Evolutionary conservation across 1,140 invertebrate species (phyloP), one percentile per base, ranked within the genome.

Genomic region (Trichogramma pretiosum): DNA sequence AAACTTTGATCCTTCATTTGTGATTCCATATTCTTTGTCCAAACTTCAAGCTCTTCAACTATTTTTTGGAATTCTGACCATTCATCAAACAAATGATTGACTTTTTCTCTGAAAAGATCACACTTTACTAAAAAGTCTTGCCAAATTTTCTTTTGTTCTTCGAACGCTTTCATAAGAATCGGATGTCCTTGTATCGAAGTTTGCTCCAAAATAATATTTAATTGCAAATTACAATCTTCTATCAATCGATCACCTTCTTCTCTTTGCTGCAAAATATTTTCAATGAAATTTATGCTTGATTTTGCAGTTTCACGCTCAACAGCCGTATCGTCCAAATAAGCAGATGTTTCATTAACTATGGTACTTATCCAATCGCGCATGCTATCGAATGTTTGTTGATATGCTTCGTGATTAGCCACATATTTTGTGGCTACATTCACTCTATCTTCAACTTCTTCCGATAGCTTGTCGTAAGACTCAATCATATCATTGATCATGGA

Each of bases 1-100:
- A 96, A 73, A 55, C 87, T 88, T 67, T 92, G 87, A 65, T 96
- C 92, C 68, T 90, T 89, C 0, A 93, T 75, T 62, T 87, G 78
- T 36, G 74, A 74, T 73, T 96, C 92, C 60, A 86, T 85, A 32
- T 83, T 75, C 59, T 89, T 87, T 13, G 92, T 72, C 92, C 91
- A 97, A 35, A 76, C 72, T 56, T 84, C 84, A 2, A 95, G 69
- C 50, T 74, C 73, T 46, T 91, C 84, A 28, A 91, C 76, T 3
- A 82, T 74, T 18, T 80, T 77, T 60, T 90, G 84, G 50, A 89
- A 89, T 61, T 88, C 81, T 32, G 83, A 82, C 78, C 86, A 86
- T 59, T 86, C 79, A 47, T 78, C 80, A 56, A 82, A 82, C 26
- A 83, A 75, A 50, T 80, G 78, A 60, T 79, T 80, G 5, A 89